These are phyloP conservation scores for Scaptomyza hsui DNA, from an alignment of 1,140 invertebrate genomes.

Conservation along the genomic window DNA sequence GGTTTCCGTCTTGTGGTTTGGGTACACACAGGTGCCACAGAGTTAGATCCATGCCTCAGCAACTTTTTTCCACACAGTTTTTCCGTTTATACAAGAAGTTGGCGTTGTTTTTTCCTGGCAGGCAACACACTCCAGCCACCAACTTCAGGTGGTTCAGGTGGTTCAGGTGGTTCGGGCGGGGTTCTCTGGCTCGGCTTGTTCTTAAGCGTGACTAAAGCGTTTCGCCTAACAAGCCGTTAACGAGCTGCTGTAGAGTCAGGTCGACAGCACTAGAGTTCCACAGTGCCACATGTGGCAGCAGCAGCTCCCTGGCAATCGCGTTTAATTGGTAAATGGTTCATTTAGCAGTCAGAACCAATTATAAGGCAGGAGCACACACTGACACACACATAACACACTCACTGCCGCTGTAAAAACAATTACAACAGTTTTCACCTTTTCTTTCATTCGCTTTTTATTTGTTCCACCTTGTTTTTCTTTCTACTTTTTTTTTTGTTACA, in stretches of 20 bases:
- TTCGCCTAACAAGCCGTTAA: slow-evolving; percentile 63
- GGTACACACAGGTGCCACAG: slow-evolving; percentile 50
- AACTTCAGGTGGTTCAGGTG: background rate
- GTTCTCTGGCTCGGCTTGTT: slow-evolving; percentile 12
- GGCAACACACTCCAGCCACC: slow-evolving; percentile 10
- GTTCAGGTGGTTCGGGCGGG: background rate
- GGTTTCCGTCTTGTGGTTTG: slow-evolving; percentile 1
- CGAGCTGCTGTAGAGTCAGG: slow-evolving; percentile 34
- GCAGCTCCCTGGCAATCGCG: slow-evolving; percentile 59
- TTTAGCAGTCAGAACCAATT: slow-evolving; percentile 82
- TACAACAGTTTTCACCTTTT: slow-evolving; percentile 69
- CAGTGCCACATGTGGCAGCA: slow-evolving; percentile 28
- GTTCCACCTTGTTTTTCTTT: slow-evolving; percentile 18
- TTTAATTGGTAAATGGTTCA: slow-evolving; percentile 83
- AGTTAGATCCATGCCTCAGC: slow-evolving; percentile 62
- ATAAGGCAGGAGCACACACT: slow-evolving; percentile 37
- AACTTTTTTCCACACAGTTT: slow-evolving; percentile 53
- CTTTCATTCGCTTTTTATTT: slow-evolving; percentile 34
- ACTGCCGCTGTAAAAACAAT: slow-evolving; percentile 66
- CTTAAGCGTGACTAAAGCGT: slow-evolving; percentile 72
- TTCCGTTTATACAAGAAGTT: slow-evolving; percentile 45
- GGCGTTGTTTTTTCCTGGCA: slow-evolving; percentile 38
- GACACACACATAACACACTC: slow-evolving; percentile 27
- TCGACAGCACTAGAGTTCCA: background rate
- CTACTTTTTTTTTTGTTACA: slow-evolving; percentile 55